Base-by-base conservation (phyloP, 2,797 vertebrate genomes). In the Alectoris magna region DNA sequence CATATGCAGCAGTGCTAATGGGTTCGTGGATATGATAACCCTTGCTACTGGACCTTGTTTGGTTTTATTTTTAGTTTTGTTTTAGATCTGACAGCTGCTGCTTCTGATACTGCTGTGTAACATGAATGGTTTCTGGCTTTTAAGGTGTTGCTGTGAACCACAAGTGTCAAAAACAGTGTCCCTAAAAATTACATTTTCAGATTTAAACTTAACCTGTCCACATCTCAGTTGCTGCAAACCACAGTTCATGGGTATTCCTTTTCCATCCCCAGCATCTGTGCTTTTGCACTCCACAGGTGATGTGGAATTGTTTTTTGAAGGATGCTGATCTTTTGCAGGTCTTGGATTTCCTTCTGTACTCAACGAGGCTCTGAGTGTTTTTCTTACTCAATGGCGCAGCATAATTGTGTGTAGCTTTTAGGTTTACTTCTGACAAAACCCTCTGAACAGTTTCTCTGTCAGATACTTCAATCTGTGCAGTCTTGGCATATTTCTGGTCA, bases 1-100 rank as follows among this genome's bases (percentile, higher is more conserved):
- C 23, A 38, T 19, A 2, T 0, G 0, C 44, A 34, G 62, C 17
- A 7, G 31, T 3, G 23, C 36, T 74, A 7, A 51, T 22, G 29
- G 41, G 80, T 62, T 75, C 0, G 2, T 14, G 11, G 46, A 56
- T 41, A 8, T 1, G 22, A 38, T 81, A 82, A 18, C n/a, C 24
- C 36, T 66, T 18, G 8, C 4, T 56, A 41, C 10, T 26, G 16
- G 17, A 13, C 2, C 1, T 39, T 67, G 4, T 5, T 6, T 83
- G 39, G 60, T 49, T 77, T 14, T 21, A 24, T 41, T 83, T 55
- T 29, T 17, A 31, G 27, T 55, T 55, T 55, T 55, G 15, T 58
- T 34, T 34, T 14, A 34, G 18, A 23, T 92, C 11, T 55, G 36
- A 8, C 21, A 38, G 53, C 55, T 74, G 53, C 59, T 71, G 36